Evolutionary conservation across 2,888 invertebrate genomes (phyloP).

Genomic region (Macaria notata): DNA sequence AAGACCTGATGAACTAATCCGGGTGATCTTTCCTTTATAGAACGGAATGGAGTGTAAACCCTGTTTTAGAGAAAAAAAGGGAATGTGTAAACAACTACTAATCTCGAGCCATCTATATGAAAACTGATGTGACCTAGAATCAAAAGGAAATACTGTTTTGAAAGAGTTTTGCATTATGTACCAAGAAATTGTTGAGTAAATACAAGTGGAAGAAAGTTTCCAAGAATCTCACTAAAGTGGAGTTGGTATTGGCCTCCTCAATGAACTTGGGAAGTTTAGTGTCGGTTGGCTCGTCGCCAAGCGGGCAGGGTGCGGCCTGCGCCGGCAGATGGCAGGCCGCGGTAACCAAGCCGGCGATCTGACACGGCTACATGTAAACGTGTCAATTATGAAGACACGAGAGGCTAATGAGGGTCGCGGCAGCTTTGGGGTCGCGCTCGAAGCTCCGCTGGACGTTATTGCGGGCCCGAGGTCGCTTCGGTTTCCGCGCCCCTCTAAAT

Average conservation of each 20-base stretch:
- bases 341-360: slow-evolving; percentile 28
- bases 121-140: too few relatives aligned
- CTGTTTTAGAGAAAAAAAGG: too few relatives aligned
- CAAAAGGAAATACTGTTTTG: too few relatives aligned
- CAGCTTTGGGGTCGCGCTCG: slow-evolving; percentile 28
- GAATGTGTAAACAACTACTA: too few relatives aligned
- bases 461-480: slow-evolving; percentile 29
- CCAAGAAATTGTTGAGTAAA: neutral
- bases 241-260: slow-evolving; percentile 51
- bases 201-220: slow-evolving; percentile 37
- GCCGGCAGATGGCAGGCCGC: slow-evolving; percentile 41
- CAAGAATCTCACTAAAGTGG: slow-evolving; percentile 47
- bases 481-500: slow-evolving; percentile 28
- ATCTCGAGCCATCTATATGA: too few relatives aligned
- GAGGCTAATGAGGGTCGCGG: slow-evolving; percentile 32
- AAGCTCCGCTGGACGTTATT: slow-evolving; percentile 28
- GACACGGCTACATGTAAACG: slow-evolving; percentile 26
- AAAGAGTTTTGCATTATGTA: too few relatives aligned
- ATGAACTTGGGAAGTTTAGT: slow-evolving; percentile 61
- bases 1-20: too few relatives aligned
- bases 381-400: slow-evolving; percentile 32
- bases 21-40: too few relatives aligned
- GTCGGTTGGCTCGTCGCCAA: slow-evolving; percentile 57
- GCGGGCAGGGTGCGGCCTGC: slow-evolving; percentile 41
- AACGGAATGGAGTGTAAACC: too few relatives aligned